Conservation (phyloP, 92 coral and sea anemone species). For the Galaxea fascicularis region DNA sequence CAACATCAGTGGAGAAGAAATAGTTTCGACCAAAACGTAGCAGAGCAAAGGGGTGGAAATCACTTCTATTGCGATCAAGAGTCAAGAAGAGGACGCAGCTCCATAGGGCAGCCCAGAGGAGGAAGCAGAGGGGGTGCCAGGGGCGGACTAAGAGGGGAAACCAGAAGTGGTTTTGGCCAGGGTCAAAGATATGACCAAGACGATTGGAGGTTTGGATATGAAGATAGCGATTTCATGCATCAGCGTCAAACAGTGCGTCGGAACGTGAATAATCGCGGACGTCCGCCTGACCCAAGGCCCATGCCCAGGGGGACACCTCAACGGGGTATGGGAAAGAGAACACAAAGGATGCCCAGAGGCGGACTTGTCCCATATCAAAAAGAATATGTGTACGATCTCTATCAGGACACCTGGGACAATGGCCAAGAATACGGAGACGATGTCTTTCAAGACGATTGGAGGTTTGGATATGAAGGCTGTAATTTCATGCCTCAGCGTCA, state of each 20-base stretch:
- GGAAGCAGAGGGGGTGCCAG: not conserved
- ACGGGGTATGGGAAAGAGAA: not conserved
- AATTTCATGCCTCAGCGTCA: not conserved
- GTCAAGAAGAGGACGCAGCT: not conserved
- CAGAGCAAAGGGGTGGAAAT: not conserved
- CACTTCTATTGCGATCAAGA: not conserved
- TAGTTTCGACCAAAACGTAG: not conserved
- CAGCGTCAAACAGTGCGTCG: not conserved
- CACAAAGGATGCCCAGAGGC: conserved; percentile 23
- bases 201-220: not conserved
- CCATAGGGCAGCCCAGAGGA: not conserved
- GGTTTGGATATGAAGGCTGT: not conserved
- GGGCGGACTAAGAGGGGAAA: not conserved
- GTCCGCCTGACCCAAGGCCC: not conserved
- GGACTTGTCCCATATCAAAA: conserved; percentile 1
- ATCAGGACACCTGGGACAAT: too few species aligned
- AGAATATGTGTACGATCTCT: too few species aligned
- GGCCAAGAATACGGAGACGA: not conserved
- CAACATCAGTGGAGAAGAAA: too few species aligned
- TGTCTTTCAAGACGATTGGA: not conserved
- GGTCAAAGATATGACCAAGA: not conserved
- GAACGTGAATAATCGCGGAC: not conserved
- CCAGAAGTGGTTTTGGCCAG: not conserved
- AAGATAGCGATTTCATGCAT: not conserved
- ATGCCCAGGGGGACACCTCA: not conserved